A percentile compares a stretch with the other conserved stretches of the same genome.
These are phyloP conservation scores for Calliopsis andreniformis DNA, from an alignment of 1,140 invertebrate genomes.

Conservation along the genomic window DNA sequence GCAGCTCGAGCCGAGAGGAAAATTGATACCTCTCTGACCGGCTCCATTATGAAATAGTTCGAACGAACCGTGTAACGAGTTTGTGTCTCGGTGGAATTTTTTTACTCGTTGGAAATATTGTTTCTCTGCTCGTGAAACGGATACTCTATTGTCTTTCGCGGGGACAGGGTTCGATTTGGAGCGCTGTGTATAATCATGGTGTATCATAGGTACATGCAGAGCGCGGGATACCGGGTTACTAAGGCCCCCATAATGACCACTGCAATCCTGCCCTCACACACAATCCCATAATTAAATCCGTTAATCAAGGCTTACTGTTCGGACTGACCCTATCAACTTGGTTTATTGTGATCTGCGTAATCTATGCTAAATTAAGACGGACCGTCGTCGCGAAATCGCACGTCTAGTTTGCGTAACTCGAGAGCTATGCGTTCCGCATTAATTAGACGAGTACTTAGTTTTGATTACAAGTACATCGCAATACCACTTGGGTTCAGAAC, in stretches of 20 bases:
- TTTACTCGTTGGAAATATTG: background rate
- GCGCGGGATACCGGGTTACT: slow-evolving; percentile 67
- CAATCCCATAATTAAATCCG: slow-evolving; percentile 78
- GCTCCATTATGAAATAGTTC: slow-evolving; percentile 19
- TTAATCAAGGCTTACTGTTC: slow-evolving; percentile 77
- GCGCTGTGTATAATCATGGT: slow-evolving; percentile 47
- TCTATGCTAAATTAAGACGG: slow-evolving; percentile 79
- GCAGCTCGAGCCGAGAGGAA: background rate
- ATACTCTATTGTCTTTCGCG: background rate
- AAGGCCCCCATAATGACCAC: slow-evolving; percentile 71
- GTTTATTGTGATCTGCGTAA: slow-evolving; percentile 80
- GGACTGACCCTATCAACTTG: slow-evolving; percentile 79
- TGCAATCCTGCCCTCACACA: slow-evolving; percentile 67
- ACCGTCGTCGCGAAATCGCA: slow-evolving; percentile 66
- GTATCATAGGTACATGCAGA: slow-evolving; percentile 48
- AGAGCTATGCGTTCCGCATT: slow-evolving; percentile 40
- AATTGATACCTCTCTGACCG: slow-evolving; percentile 4
- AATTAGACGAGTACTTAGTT: slow-evolving; percentile 51
- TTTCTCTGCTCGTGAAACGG: background rate
- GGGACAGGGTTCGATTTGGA: slow-evolving; percentile 10
- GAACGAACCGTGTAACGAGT: slow-evolving; percentile 27
- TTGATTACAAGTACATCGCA: slow-evolving; percentile 33
- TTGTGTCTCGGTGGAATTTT: background rate
- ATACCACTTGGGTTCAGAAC: background rate
- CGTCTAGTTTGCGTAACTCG: slow-evolving; percentile 58